Evolutionary conservation across 2,113 vertebrate genomes (phyloP), one percentile per base, ranked within the genome.

Genomic region (Sapayoa aenigma): DNA sequence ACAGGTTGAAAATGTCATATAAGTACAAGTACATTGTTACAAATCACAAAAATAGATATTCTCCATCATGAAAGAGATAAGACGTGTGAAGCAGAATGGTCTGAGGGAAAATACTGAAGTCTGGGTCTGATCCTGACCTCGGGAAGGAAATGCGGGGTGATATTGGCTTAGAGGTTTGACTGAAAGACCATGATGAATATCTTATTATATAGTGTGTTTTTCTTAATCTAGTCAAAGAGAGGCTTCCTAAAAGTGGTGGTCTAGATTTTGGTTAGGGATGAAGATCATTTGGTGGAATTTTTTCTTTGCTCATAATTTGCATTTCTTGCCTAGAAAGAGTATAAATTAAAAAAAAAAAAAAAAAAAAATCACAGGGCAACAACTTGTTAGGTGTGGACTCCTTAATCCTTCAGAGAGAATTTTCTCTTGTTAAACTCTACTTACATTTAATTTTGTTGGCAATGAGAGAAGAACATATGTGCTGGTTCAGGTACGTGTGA

Each of bases 401-500:
- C 31, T 65, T 24, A 21, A 62, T 65, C 31, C 62, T 23, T 60
- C 53, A 31, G 65, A 4, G 53, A 27, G 28, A 30, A 30, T 50
- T 12, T 35, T 42, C 17, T 79, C 24, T 42, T 16, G 24, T 23
- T 66, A 15, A 83, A 12, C 0, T 1, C 78, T 58, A 4, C 33
- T 20, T 41, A 16, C 11, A 1, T 68, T 42, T 65, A 9, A 0
- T 30, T 56, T 21, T 59, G 37, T 3, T 86, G 79, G 77, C 86
- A 68, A 3, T 0, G 63, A 6, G 5, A n/a, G 65, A 1, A 39
- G 58, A 6, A 31, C 78, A 15, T 39, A 15, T 24, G 77, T 1
- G 8, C 84, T 33, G 53, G 19, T 24, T 56, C 78, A 73, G 82
- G 86, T 72, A 2, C 0, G n/a, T 5, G 81, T 0, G 39, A 44